Base-by-base conservation (phyloP, 2,797 vertebrate species). In the Eleutherodactylus coqui region DNA sequence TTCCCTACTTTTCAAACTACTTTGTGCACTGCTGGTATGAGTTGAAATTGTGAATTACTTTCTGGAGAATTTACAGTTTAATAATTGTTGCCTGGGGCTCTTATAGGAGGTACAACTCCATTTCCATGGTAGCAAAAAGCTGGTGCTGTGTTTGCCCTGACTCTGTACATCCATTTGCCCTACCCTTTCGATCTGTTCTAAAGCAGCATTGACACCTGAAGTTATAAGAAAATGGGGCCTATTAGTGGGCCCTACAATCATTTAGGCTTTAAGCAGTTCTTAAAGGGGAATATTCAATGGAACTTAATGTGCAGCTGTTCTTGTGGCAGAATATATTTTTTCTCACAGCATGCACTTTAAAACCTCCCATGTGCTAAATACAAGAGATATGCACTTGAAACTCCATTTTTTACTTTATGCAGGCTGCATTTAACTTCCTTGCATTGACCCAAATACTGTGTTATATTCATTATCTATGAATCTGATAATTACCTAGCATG, bases 201-300 rank as follows among this genome's bases (percentile, higher is more conserved):
- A 60, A 84, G 70, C 73, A 69, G 64, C 75, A 73, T 51, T 84
- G 86, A 87, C 80, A 87, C 67, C 80, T 77, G 49, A 83, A 58
- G 76, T 64, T 53, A 87, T 84, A 84, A 58, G 82, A 75, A 87
- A 75, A 75, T 80, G 75, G 67, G 47, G 69, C 76, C 81, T 82
- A 83, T 87, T 87, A 79, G 49, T 58, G 64, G 29, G 10, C 62
- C 41, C 76, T 75, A 75, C 53, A 84, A 87, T 75, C 51, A 84
- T 80, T 84, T 17, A 58, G 77, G 21, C 75, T 87, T 49, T 64
- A 79, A 80, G 51, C 64, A 75, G 53, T 60, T 79, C 49, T 29
- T 87, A 79, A 79, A 84, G 27, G 60, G 70, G 36, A 73, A 79
- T 58, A 62, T 58, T 70, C 64, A 87, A 41, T 75, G 53, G 77